Base-by-base conservation (phyloP, 2,113 vertebrate species). In the Scortum barcoo region DNA sequence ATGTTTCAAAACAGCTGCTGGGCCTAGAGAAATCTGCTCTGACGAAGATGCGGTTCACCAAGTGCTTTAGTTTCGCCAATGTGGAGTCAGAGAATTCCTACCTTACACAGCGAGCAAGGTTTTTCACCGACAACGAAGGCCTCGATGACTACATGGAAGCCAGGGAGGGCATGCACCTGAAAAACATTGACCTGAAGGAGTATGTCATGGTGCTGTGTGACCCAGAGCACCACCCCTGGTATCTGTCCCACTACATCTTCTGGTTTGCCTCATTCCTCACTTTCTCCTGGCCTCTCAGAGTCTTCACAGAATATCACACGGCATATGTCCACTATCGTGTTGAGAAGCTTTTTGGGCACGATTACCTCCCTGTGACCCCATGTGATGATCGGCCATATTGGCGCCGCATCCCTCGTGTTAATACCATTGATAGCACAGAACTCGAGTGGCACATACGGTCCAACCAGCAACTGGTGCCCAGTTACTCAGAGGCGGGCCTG, bases 141-240 rank as follows among this genome's bases (percentile, higher is more conserved):
- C 93, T 99, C 8, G 98, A 99, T 40, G 97, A 99, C 93, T 99
- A 99, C 93, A 97, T 99, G 97, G 98, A 99, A 68, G 98, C 97
- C 46, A 95, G 98, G 73, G 98, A 99, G 77, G 97, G 95, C 63
- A 99, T 99, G 98, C 95, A 99, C 58, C 96, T 99, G 75, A 99
- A 99, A 91, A 98, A 98, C 0, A 96, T 96, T 82, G 98, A 99
- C 89, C 97, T 99, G 92, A 98, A 97, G 61, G 97, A 99, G 92
- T 97, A 98, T 65, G 96, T 99, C 93, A 95, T 99, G 90, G 97
- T 97, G 88, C 96, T 99, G 85, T 96, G 96, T 0, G 96, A 99
- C 86, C 98, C 97, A 0, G 89, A 98, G 58, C 95, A 95, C 90
- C 96, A 97, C 68, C 97, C 98, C 3, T 99, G 97, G 98, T 99